A percentile compares a stretch with the other conserved stretches of the same genome.
Conservation (phyloP, 2,888 invertebrate species). For the Amphipyra tragopoginis region DNA sequence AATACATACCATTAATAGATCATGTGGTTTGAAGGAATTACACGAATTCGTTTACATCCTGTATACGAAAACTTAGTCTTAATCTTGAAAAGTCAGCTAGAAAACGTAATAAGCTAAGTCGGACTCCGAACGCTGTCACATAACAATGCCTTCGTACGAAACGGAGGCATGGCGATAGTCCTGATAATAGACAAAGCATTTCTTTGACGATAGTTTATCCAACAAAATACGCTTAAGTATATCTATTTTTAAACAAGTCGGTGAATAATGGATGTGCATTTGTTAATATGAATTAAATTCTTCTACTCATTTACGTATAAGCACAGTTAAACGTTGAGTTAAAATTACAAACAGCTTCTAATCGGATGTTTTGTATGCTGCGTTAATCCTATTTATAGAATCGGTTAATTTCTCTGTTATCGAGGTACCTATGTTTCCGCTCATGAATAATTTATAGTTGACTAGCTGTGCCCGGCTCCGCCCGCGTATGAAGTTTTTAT, state of each 20-base stretch:
- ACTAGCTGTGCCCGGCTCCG: no score
- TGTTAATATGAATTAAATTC: no score
- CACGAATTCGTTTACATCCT: no score
- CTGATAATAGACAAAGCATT: slow-evolving; percentile 13
- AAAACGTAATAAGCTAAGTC: slow-evolving; percentile 19
- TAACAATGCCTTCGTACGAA: slow-evolving; percentile 15
- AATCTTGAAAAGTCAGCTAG: slow-evolving; percentile 20
- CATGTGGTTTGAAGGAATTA: no score
- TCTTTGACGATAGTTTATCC: slow-evolving; percentile 8
- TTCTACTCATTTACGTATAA: no score
- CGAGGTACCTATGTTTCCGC: slow-evolving; percentile 48
- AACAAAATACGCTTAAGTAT: no score
- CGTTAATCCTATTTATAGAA: slow-evolving; percentile 50
- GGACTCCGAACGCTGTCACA: slow-evolving; percentile 14
- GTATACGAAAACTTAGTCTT: slow-evolving; percentile 21
- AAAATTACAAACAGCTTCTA: slow-evolving; percentile 16
- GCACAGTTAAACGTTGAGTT: neutral
- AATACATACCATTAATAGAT: no score
- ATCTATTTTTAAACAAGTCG: slow-evolving; percentile 4
- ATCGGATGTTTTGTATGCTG: slow-evolving; percentile 40
- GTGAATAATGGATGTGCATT: neutral
- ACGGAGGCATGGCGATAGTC: slow-evolving; percentile 12
- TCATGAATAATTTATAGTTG: slow-evolving; percentile 46
- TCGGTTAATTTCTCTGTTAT: slow-evolving; percentile 37
- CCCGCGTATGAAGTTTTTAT: no score